A percentile compares a stretch with the other conserved stretches of the same genome.
Evolutionary conservation across 2,113 vertebrate species (phyloP).

Genomic region (Philantomba maxwellii): DNA sequence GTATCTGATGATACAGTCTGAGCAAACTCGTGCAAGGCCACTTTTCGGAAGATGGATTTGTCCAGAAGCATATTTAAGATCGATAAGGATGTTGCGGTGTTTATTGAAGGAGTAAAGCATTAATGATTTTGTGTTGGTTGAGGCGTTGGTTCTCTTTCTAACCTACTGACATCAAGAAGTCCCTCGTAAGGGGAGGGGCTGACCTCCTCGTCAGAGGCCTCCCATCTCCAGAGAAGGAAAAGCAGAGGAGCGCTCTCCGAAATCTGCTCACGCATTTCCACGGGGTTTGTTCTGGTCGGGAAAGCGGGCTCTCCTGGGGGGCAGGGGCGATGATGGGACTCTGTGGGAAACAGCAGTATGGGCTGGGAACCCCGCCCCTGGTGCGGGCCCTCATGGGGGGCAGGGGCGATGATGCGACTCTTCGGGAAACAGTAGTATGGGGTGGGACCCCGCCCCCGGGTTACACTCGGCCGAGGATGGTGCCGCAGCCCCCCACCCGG

Average conservation of each 20-base stretch:
- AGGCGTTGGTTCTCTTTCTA: neutral
- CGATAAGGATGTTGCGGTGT: neutral
- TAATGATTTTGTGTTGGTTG: slow-evolving; percentile 4
- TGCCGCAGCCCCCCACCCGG: fast-evolving
- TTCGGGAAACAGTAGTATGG: no score
- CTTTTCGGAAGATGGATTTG: neutral
- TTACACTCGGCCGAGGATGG: neutral
- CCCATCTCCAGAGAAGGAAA: neutral
- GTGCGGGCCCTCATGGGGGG: fast-evolving
- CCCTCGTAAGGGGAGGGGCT: neutral
- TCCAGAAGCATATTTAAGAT: neutral
- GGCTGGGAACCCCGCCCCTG: no score
- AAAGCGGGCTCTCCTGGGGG: no score
- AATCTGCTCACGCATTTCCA: fast-evolving
- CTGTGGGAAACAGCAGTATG: neutral
- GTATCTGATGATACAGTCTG: neutral
- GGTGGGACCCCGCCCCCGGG: neutral
- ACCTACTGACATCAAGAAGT: neutral
- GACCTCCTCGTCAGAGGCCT: neutral
- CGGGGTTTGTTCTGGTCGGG: fast-evolving
- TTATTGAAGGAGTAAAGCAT: neutral
- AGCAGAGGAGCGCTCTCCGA: neutral
- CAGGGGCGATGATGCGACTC: fast-evolving
- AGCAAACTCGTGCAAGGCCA: neutral
- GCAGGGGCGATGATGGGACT: fast-evolving